Evolutionary conservation across 2,888 invertebrate species (phyloP), one percentile per base, ranked within the genome.

Genomic region (Cerastis rubricosa): DNA sequence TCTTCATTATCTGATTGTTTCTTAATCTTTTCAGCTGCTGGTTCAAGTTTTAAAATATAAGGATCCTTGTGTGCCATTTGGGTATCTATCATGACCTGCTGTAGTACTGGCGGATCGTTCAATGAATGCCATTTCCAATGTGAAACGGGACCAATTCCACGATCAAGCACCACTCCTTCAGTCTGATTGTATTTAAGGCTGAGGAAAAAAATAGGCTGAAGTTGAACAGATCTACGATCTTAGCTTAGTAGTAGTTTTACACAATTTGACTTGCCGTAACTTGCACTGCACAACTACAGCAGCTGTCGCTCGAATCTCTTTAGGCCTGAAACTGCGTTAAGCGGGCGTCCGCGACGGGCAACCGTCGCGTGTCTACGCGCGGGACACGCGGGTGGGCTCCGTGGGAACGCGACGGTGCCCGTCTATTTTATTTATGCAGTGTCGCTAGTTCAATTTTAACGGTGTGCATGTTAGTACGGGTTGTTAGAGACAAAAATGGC

Each of bases 51-150:
- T 19, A 93, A 14, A 81, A 96, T 96, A 4, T 85, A 81, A 2
- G 94, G 94, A 78, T 96, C 96, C 89, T 96, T 96, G 71, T 93
- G 92, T 7, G 94, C 85, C 91, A 95, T 90, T 85, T 95, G 93
- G 0, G 95, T 96, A 81, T 96, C 95, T 72, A 95, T 94, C 96
- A 96, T 96, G n/a, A 96, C 95, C 88, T 95, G 94, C 81, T 96
- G 96, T 49, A 96, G 87, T 1, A 95, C 93, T 6, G 96, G 96
- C 35, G 96, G 96, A 81, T 96, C 96, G 77, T 96, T 96, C 64
- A 96, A 84, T 0, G 95, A 93, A 77, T 96, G 96, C 96, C 96
- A 96, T 85, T 96, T 95, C 96, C 96, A 96, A 66, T 95, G 94
- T 6, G 96, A 92, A 3, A 93, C 93, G 0, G 96, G 96, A 2